Evolutionary conservation across 1,140 invertebrate species (phyloP).

Genomic region (Polypedilum pembai): DNA sequence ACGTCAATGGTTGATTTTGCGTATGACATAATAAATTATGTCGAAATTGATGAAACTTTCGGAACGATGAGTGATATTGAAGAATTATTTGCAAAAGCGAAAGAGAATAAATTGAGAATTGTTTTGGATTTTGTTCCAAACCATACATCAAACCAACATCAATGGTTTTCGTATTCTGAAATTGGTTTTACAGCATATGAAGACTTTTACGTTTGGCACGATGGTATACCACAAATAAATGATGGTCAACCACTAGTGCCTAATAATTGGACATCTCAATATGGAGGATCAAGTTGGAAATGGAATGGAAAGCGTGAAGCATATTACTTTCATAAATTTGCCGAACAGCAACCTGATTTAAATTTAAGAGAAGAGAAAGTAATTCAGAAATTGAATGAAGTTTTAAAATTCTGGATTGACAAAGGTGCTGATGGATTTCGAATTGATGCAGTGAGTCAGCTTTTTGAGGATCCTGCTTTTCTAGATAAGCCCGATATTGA

Average conservation of each 20-base stretch:
- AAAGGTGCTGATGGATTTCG: slow-evolving; percentile 69
- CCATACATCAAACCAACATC: slow-evolving; percentile 60
- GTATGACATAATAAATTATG: not conserved
- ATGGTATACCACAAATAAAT: slow-evolving; percentile 46
- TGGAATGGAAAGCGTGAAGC: slow-evolving; percentile 52
- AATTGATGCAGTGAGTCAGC: slow-evolving; percentile 55
- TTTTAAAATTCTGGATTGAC: slow-evolving; percentile 64
- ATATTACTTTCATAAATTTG: slow-evolving; percentile 41
- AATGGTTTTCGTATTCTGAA: slow-evolving; percentile 60
- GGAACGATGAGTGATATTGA: slow-evolving; percentile 17
- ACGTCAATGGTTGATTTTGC: not conserved
- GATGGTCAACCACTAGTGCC: slow-evolving; percentile 47
- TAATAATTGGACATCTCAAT: slow-evolving; percentile 60
- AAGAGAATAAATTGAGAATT: slow-evolving; percentile 45
- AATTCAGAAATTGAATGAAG: slow-evolving; percentile 45
- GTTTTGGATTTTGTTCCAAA: slow-evolving; percentile 64
- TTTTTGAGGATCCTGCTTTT: slow-evolving; percentile 50
- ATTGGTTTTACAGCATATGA: slow-evolving; percentile 51
- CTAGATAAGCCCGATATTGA: slow-evolving; percentile 51
- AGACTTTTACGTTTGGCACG: slow-evolving; percentile 63
- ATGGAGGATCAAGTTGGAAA: slow-evolving; percentile 63
- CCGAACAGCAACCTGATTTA: slow-evolving; percentile 8
- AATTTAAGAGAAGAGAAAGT: not conserved
- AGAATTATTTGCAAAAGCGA: not conserved
- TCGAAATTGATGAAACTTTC: not conserved